phyloP scores from a whole-genome alignment of 2,113 vertebrate species.

The Raja brachyura region DNA sequence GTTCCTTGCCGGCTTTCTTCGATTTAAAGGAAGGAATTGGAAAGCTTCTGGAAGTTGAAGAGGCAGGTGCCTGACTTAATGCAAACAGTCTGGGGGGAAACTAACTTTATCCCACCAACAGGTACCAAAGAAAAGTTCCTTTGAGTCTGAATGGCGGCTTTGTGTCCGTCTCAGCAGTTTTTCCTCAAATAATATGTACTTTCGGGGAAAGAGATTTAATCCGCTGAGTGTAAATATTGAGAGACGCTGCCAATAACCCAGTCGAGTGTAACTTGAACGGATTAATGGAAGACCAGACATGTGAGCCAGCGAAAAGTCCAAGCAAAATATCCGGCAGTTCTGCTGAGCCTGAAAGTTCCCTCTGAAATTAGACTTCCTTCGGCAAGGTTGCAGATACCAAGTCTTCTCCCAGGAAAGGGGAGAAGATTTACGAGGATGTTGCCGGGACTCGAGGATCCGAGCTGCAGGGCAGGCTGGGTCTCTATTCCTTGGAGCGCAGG shows the following conservation, averaged over 20 bases:
- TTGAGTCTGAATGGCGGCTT: background rate
- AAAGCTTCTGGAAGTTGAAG: background rate
- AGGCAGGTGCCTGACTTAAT: background rate
- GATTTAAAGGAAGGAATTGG: background rate
- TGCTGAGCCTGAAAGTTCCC: background rate
- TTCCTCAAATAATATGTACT: slow-evolving; percentile 20
- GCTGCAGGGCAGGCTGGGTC: too few relatives aligned
- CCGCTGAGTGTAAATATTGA: background rate
- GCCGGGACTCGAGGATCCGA: too few relatives aligned
- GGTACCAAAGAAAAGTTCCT: background rate
- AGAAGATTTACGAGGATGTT: too few relatives aligned
- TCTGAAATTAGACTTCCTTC: background rate
- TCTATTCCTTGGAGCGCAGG: too few relatives aligned
- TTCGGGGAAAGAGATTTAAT: background rate
- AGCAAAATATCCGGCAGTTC: background rate
- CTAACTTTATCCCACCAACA: background rate
- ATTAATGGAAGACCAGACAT: background rate
- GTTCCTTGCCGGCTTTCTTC: background rate
- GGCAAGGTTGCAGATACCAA: too few relatives aligned
- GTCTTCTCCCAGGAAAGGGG: too few relatives aligned
- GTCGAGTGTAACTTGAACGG: background rate
- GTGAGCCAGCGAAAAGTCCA: background rate
- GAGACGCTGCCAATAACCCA: background rate
- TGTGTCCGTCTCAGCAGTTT: background rate
- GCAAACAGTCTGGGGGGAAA: background rate